phyloP scores from a whole-genome alignment of 2,888 invertebrate species.

The Papilio protenor region DNA sequence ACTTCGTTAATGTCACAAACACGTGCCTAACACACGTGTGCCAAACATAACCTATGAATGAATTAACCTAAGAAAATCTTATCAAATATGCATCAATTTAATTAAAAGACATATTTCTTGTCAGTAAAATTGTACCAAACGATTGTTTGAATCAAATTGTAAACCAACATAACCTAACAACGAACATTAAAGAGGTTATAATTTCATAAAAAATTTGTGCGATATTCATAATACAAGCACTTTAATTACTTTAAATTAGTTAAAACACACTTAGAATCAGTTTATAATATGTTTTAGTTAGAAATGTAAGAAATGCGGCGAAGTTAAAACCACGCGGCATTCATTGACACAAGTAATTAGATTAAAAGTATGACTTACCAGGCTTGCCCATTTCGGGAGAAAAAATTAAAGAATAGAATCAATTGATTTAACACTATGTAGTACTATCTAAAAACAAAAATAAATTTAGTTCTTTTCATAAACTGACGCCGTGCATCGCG shows the following conservation, averaged over 20 bases:
- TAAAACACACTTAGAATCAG: background rate
- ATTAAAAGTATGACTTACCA: slow-evolving; percentile 59
- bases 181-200: background rate
- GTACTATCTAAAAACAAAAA: slow-evolving; percentile 69
- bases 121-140: background rate
- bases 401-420: slow-evolving; percentile 44
- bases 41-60: slow-evolving; percentile 10
- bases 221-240: background rate
- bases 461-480: slow-evolving; percentile 64
- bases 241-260: background rate
- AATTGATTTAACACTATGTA: slow-evolving; percentile 33
- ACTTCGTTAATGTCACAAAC: background rate
- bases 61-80: background rate
- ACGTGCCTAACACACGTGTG: slow-evolving; percentile 21
- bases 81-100: background rate
- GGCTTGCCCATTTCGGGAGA: slow-evolving; percentile 71
- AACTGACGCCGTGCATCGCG: slow-evolving; percentile 61
- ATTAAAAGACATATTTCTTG: background rate
- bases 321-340: slow-evolving; percentile 56
- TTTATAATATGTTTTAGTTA: background rate
- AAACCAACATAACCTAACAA: background rate
- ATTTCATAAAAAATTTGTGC: background rate
- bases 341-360: slow-evolving; percentile 46
- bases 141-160: background rate
- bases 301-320: background rate